A percentile compares a stretch with the other conserved stretches of the same genome.
These are phyloP conservation scores for Tortricodes alternella DNA, from an alignment of 2,888 invertebrate genomes.

Conservation along the genomic window DNA sequence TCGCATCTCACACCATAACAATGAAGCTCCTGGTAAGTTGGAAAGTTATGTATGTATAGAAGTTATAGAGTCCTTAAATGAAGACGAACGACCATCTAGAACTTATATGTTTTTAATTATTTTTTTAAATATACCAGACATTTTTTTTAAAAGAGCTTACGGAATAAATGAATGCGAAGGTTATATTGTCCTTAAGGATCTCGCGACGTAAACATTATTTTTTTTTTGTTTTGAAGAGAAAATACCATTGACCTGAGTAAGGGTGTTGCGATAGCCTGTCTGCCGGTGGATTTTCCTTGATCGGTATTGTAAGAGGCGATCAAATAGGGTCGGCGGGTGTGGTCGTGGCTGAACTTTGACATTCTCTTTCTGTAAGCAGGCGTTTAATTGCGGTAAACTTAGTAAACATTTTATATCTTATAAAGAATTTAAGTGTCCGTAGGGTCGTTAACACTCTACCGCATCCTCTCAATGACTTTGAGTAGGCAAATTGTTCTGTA, in stretches of 20 bases:
- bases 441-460: not conserved
- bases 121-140: not conserved
- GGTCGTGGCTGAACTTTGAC: constrained; percentile 68
- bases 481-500: no score
- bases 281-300: constrained; percentile 31
- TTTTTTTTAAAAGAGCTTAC: not conserved
- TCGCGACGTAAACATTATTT: no score
- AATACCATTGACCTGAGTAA: no score
- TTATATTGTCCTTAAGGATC: no score
- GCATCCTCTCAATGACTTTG: not conserved
- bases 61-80: not conserved
- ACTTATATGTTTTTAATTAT: not conserved
- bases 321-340: constrained; percentile 63
- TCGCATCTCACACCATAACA: constrained; percentile 55
- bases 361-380: constrained; percentile 40
- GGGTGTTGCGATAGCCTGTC: constrained; percentile 18
- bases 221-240: no score
- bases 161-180: no score
- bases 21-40: constrained; percentile 79
- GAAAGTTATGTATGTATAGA: constrained; percentile 38
- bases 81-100: not conserved
- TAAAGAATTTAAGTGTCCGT: not conserved
- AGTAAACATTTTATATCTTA: constrained; percentile 12
- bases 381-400: constrained; percentile 10
- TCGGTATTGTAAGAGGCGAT: constrained; percentile 59